Base-by-base conservation (phyloP, 2,888 invertebrate genomes). In the Criorhina ranunculi region DNA sequence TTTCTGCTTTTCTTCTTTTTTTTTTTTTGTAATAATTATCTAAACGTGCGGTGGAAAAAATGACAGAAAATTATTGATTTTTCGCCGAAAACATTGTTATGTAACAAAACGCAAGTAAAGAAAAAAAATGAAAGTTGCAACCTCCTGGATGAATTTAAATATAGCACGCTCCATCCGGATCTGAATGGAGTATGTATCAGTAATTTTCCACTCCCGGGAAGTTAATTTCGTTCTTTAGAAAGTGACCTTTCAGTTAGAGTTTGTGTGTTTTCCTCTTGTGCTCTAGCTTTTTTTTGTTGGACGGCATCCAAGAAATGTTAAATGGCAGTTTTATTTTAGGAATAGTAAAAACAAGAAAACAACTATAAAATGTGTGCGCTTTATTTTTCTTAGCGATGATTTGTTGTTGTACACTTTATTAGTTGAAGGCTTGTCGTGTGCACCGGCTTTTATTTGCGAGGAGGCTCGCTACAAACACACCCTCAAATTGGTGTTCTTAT, bases 391-490 rank as follows among this genome's bases (percentile, higher is more conserved):
- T 5, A 35, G 24, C 7, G 11, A 33, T 40, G 24, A 5, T 55
- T 35, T 49, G 46, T 35, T 11, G 17, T 35, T 40, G 6, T 40
- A 51, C 19, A 49, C 11, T 29, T 60, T 31, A 15, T 29, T 24
- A 9, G 37, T 5, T 7, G 51, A 51, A 64, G 51, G 49, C 37
- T 31, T 57, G 17, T 57, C 40, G 11, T 24, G 8, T 69, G 59
- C 49, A 67, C n/a, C 51, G 31, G 19, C 35, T 60, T 51, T 59
- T 24, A 35, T 24, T 49, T 35, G 8, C 42, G 33, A 31, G 44
- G 79, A 83, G 73, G 79, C 72, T 78, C 73, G 83, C 35, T 73
- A 17, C 53, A 72, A 77, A 83, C 78, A 83, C 82, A 67, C 73
- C 67, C 79, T 78, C 79, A 44, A 67, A 55, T 55, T 66, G 33